Evolutionary conservation across 2,113 vertebrate genomes (phyloP).

Genomic region (Cyprinus carpio): DNA sequence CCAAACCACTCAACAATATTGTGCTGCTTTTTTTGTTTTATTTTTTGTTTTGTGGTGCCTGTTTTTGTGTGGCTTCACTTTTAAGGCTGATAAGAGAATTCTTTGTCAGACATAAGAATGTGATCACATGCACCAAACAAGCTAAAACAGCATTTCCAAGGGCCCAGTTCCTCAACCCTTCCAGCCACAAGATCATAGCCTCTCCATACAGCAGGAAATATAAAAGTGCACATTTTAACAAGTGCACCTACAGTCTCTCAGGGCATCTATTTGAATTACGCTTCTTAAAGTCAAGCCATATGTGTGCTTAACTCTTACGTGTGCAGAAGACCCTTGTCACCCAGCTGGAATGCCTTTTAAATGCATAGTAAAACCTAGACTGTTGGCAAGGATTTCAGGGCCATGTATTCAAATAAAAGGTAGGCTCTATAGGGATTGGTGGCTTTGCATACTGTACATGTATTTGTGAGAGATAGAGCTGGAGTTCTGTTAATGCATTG

Average conservation of each 20-base stretch:
- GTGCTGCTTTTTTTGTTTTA: not conserved
- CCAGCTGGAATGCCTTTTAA: slow-evolving; percentile 44
- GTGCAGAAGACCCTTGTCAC: slow-evolving; percentile 28
- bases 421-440: not conserved
- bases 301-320: slow-evolving; percentile 38
- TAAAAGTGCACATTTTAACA: slow-evolving; percentile 51
- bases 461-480: not conserved
- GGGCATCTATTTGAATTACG: slow-evolving; percentile 38
- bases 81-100: slow-evolving; percentile 3
- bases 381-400: slow-evolving; percentile 6
- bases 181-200: slow-evolving; percentile 54
- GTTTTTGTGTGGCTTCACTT: slow-evolving; percentile 14
- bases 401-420: not conserved
- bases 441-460: not conserved
- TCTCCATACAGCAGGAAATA: slow-evolving; percentile 55
- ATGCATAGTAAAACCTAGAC: slow-evolving; percentile 15
- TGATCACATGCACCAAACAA: slow-evolving; percentile 28
- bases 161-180: slow-evolving; percentile 38
- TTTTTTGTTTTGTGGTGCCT: slow-evolving; percentile 1
- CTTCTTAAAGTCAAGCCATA: slow-evolving; percentile 47
- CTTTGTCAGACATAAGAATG: slow-evolving; percentile 45
- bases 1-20: not conserved
- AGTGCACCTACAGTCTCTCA: slow-evolving; percentile 46
- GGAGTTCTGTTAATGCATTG: not conserved
- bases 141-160: slow-evolving; percentile 34